Evolutionary conservation across 2,888 invertebrate species (phyloP), one percentile per base, ranked within the genome.

Genomic region (Torymus aiolomorphi): DNA sequence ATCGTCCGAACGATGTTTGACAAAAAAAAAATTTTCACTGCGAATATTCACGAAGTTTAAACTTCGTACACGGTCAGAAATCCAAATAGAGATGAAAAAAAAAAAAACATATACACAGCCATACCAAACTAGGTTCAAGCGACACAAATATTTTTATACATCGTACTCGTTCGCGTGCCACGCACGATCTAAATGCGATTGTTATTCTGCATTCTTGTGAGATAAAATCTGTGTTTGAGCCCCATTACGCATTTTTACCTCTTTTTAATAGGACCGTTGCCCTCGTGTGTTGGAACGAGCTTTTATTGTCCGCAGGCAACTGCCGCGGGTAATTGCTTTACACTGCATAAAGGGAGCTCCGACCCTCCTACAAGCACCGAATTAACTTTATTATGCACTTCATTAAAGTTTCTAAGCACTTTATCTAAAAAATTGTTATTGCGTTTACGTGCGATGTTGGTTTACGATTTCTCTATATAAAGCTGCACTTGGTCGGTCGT

Each of bases 381-480:
- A 72, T 66, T 59, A 72, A 72, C 66, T 76, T 70, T 69, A 75
- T 66, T 66, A 66, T 59, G 20, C 59, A 51, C 66, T 75, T 75
- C 75, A 75, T 75, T 66, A 75, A 59, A 59, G 66, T 75, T 59
- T 66, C 59, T 66, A 75, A 66, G 75, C 66, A 31, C 66, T 75
- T 75, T 66, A 59, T 57, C 73, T 54, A 31, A 75, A 75, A 75
- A 75, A 57, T 31, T 49, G 8, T 18, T 62, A 49, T 73, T 73
- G 14, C 42, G 42, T 42, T 73, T 73, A 54, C 20, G 3, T n/a
- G 31, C 20, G 61, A 54, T 24, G 71, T 51, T 42, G 42, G 42
- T 42, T 42, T 42, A 42, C 8, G 42, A 42, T 42, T 42, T 42
- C 42, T 0, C 42, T 42, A 42, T 8, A 8, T 42, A 42, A 42